Evolutionary conservation across 1,140 invertebrate species (phyloP), one percentile per base, ranked within the genome.

Genomic region (Scaptomyza montana): DNA sequence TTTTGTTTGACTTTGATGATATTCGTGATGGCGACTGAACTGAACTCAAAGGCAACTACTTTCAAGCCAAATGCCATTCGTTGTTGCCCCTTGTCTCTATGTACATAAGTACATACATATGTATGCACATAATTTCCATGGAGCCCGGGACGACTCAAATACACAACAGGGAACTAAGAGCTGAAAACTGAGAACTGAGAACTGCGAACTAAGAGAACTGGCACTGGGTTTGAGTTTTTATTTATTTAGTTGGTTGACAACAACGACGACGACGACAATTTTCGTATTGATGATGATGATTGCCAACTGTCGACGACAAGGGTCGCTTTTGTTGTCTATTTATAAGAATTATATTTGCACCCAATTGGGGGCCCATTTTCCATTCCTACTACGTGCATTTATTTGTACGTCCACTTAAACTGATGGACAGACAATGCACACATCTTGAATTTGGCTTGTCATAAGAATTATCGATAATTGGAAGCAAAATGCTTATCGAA

Each of bases 261-360:
- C 12, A 5, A 45, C 39, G 54, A 43, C 12, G 54, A 43, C 12
- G 25, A 21, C 36, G 51, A 5, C 39, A 8, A 33, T 55, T 46
- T 10, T 36, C 36, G 55, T 49, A 61, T 30, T 50, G 66, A 55
- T 70, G 68, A 66, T 62, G 71, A 77, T 63, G 68, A 87, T 81
- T 87, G 82, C 71, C 78, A 86, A 86, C 82, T 87, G 82, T 82
- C 75, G 75, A 81, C 78, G 75, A 87, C 78, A 78, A 87, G 82
- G 82, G 82, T 64, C 82, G 65, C 75, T 87, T 70, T 86, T 86
- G 82, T 86, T 81, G 78, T 86, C 82, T 86, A 86, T 86, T 86
- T 87, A 87, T 87, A 86, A 81, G 82, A 87, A 87, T 87, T 87
- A 81, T 86, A 86, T 86, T 87, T 86, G 82, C 81, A 81, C 80